Conservation (phyloP, 1,140 invertebrate genomes). For the Nomia melanderi region DNA sequence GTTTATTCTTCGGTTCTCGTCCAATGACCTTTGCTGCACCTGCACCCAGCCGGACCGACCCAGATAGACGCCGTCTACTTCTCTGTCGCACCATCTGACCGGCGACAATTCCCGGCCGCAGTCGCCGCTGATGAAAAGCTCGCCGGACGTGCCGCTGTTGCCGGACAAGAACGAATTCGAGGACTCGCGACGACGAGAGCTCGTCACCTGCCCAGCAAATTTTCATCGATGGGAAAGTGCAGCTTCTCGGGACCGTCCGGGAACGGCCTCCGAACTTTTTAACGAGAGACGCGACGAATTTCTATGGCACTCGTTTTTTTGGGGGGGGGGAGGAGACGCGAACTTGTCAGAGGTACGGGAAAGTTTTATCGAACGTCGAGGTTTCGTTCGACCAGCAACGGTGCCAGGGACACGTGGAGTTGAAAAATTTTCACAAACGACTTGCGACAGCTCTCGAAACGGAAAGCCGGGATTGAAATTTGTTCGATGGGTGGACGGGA, state of each 20-base stretch:
- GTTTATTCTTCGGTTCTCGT: conserved; percentile 79
- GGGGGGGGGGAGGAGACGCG: too few species aligned
- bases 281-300: neutral
- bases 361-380: too few species aligned
- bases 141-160: conserved; percentile 76
- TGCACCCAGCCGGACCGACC: conserved; percentile 83
- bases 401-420: too few species aligned
- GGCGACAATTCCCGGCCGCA: conserved; percentile 83
- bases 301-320: too few species aligned
- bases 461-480: too few species aligned
- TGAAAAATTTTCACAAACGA: too few species aligned
- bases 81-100: conserved; percentile 83
- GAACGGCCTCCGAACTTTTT: neutral
- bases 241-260: neutral
- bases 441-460: too few species aligned
- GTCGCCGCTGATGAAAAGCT: conserved; percentile 76
- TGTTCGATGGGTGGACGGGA: too few species aligned
- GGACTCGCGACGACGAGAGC: conserved; percentile 66
- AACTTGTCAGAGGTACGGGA: too few species aligned
- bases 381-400: too few species aligned
- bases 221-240: neutral
- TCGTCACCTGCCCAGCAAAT: conserved; percentile 55
- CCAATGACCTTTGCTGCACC: conserved; percentile 82
- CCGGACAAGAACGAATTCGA: conserved; percentile 72
- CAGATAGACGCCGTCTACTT: conserved; percentile 83